Evolutionary conservation across 2,888 invertebrate species (phyloP), one percentile per base, ranked within the genome.

Genomic region (Cheilosia scutellata): DNA sequence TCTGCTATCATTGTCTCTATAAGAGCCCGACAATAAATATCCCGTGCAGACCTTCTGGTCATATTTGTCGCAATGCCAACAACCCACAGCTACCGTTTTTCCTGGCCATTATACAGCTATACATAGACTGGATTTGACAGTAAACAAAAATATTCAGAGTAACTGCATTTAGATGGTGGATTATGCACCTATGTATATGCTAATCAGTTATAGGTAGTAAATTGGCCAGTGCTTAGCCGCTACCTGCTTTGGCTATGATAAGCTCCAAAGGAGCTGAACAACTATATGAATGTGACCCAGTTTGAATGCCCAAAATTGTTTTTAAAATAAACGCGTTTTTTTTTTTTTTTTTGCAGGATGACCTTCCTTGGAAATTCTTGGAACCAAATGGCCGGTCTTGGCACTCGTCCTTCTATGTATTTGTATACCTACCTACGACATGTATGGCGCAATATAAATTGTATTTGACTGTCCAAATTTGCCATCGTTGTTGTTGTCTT

Each of bases 1-100:
- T 49, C n/a, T 6, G 27, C 40, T 60, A 25, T 60, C 27, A 44
- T 60, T 60, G 60, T 60, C 13, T 13, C 42, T 44, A 25, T 7
- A 27, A 42, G 13, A 42, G 60, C 27, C 40, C 9, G 11, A 25
- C 25, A 29, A 68, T 42, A 55, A 31, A 68, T 65, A 65, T 33
- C 37, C 37, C 49, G 31, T 13, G 55, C 65, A 65, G 47, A 68
- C 60, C 68, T 58, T 60, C 49, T 53, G 60, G 76, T 53, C 60
- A 68, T 33, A 76, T 76, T 68, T 68, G 58, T 68, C 60, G 58
- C 51, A 51, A 40, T 76, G 76, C 40, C 51, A 60, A 51, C 66
- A 16, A 55, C 42, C n/a, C 31, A 6, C 44, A 31, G 58, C 72
- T 44, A 55, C 74, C 44, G 33, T 47, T 74, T 53, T 20, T 31